A percentile compares a stretch with the other conserved stretches of the same genome.
Evolutionary conservation across 2,888 invertebrate species (phyloP).

Genomic region (Panzeria rudis): DNA sequence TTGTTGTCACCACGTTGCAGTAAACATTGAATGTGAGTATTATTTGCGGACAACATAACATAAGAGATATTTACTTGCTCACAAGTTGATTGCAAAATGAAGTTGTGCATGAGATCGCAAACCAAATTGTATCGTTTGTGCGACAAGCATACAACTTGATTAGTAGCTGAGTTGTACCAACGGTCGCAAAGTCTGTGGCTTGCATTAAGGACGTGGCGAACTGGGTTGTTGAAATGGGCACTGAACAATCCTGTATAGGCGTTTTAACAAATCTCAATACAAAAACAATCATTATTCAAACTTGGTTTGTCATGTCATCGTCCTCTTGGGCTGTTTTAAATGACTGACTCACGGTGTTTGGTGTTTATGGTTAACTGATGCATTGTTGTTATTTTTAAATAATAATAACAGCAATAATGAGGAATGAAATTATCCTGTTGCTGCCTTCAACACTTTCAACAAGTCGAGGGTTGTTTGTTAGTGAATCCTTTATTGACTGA

Average conservation of each 20-base stretch:
- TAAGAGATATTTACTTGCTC: too few species aligned
- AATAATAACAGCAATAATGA: slow-evolving; percentile 26
- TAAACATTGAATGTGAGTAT: too few species aligned
- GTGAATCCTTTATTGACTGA: slow-evolving; percentile 45
- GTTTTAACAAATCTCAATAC: slow-evolving; percentile 17
- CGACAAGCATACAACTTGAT: too few species aligned
- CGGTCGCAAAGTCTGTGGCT: too few species aligned
- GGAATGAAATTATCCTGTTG: slow-evolving; percentile 62
- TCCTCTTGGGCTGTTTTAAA: slow-evolving; percentile 35
- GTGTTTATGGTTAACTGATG: slow-evolving; percentile 12
- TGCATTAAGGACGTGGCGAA: too few species aligned
- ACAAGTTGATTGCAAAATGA: too few species aligned
- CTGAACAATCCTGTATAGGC: slow-evolving; percentile 11
- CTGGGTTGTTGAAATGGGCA: neutral
- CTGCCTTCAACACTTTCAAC: slow-evolving; percentile 46
- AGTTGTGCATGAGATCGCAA: too few species aligned
- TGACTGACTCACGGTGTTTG: neutral
- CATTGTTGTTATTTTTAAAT: neutral
- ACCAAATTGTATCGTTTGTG: too few species aligned
- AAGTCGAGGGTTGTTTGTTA: slow-evolving; percentile 19
- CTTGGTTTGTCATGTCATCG: slow-evolving; percentile 63
- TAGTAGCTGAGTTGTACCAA: too few species aligned
- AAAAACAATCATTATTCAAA: slow-evolving; percentile 58
- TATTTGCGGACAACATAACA: too few species aligned
- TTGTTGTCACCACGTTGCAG: too few species aligned